phyloP scores from a whole-genome alignment of 2,888 invertebrate species.

The Orchesellides sinensis region DNA sequence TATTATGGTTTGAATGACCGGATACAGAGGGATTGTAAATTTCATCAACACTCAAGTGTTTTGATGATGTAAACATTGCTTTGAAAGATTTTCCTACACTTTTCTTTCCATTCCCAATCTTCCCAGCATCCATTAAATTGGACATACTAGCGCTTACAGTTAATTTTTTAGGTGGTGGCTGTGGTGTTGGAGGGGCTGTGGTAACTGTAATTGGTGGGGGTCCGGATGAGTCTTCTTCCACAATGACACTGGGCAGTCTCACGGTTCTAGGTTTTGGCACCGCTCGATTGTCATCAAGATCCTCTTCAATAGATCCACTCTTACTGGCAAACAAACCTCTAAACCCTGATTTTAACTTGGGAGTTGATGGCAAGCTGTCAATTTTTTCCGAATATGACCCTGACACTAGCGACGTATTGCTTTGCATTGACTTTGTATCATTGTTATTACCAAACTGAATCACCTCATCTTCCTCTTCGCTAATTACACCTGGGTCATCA shows the following conservation, averaged over 20 bases:
- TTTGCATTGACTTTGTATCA: background rate
- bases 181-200: background rate
- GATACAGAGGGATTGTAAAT: background rate
- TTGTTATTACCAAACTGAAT: background rate
- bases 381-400: constrained; percentile 20
- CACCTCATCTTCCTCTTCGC: constrained; percentile 51
- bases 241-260: constrained; percentile 39
- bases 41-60: constrained; percentile 52
- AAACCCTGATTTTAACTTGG: constrained; percentile 25
- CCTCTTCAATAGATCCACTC: background rate
- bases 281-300: background rate
- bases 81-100: constrained; percentile 28
- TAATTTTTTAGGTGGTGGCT: constrained; percentile 17
- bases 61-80: constrained; percentile 43
- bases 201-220: constrained; percentile 4
- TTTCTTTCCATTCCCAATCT: constrained; percentile 15
- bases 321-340: background rate
- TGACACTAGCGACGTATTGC: background rate
- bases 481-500: constrained; percentile 57
- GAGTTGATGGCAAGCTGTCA: constrained; percentile 33
- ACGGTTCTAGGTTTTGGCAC: constrained; percentile 26
- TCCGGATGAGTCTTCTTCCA: too few species aligned
- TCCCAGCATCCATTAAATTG: constrained; percentile 30
- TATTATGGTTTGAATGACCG: background rate
- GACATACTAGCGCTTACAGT: constrained; percentile 47